Conservation (phyloP, 1,140 invertebrate species). For the honey bee (Apis mellifera) region Amel_HAv3.1 CM009932.2:13059001-13059500, state of each 20-base stretch:
- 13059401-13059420: not conserved
- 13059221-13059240: constrained; percentile 66
- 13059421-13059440: not conserved
- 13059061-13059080: constrained; percentile 18
- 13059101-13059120: not conserved
- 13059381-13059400: not conserved
- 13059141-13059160: constrained; percentile 60
- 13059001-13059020: constrained; percentile 48
- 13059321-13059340: not conserved
- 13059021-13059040: constrained; percentile 38
- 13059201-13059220: constrained; percentile 64
- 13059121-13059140: constrained; percentile 52
- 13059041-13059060: constrained; percentile 62
- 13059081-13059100: not conserved
- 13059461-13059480: too few relatives aligned
- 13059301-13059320: constrained; percentile 1
- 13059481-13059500: too few relatives aligned
- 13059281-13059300: constrained; percentile 11
- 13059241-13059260: constrained; percentile 51
- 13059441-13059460: not conserved
- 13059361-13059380: too few relatives aligned
- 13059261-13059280: constrained; percentile 23
- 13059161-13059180: constrained; percentile 57
- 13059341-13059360: not conserved
- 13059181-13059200: constrained; percentile 56